Conservation (phyloP, 2,888 invertebrate genomes). For the Heterodera filipjevi region DNA sequence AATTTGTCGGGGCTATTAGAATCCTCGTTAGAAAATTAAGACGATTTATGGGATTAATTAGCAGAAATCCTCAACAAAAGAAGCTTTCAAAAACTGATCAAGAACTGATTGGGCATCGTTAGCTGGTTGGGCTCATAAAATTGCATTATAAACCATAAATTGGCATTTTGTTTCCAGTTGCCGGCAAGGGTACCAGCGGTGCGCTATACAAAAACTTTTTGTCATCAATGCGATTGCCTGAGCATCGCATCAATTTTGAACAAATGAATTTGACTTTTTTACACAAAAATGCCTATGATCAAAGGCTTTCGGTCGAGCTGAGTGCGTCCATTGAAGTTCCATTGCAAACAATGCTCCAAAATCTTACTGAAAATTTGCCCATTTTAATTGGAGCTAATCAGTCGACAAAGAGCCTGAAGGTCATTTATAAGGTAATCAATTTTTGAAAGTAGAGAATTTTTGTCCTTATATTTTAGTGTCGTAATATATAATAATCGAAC, state of each 20-base stretch:
- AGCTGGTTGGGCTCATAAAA: too few relatives aligned
- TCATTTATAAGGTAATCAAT: background rate
- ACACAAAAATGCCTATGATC: background rate
- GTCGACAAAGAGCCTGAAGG: background rate
- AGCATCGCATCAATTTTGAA: background rate
- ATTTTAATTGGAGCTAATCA: background rate
- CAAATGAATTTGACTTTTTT: background rate
- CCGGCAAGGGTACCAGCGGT: constrained; percentile 83
- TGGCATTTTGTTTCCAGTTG: constrained; percentile 67
- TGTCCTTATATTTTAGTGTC: too few relatives aligned
- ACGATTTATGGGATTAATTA: too few relatives aligned
- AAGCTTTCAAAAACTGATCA: too few relatives aligned
- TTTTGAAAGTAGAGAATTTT: too few relatives aligned
- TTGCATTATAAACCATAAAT: too few relatives aligned
- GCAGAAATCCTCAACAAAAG: too few relatives aligned
- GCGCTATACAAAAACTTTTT: constrained; percentile 60
- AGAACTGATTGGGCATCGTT: too few relatives aligned
- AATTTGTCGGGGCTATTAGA: too few relatives aligned
- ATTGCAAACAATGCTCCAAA: background rate
- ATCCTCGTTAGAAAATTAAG: too few relatives aligned
- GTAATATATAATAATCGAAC: too few relatives aligned
- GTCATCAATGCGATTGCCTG: constrained; percentile 51
- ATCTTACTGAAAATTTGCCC: background rate
- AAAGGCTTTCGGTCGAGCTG: background rate
- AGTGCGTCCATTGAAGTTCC: constrained; percentile 25